Evolutionary conservation across 2,797 vertebrate genomes (phyloP), one percentile per base, ranked within the genome.

Genomic region (Danio tinwini): DNA sequence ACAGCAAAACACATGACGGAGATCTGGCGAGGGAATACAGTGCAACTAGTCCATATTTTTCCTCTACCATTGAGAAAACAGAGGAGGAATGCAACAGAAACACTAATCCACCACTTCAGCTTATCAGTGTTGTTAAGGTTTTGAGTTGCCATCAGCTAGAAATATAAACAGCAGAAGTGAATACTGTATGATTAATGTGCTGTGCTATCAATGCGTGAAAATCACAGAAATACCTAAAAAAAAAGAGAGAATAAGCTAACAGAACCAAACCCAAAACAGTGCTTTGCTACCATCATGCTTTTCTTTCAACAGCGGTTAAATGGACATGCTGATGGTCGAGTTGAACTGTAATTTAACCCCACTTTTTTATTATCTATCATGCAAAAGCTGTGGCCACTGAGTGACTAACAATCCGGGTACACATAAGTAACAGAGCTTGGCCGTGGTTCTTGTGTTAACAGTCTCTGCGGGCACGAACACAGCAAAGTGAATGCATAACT

Each of bases 121-220:
- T 21, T 17, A 58, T 29, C 68, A 29, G 16, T 82, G 67, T 84
- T 82, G 50, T 83, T 74, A 45, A 14, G 73, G 42, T 53, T 74
- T 62, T 16, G 71, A n/a, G 50, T 50, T 85, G 81, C 83, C 85
- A 71, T 83, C 85, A 72, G 72, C 65, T 21, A 29, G 74, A 55
- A 76, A 71, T 65, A 61, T 69, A 80, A 50, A 42, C 72, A 81
- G 65, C 71, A 80, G 47, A 82, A 63, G 42, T 72, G 77, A 45
- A 76, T 55, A 47, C 61, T 62, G 37, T 68, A 29, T 81, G 79
- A 83, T 83, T 82, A 80, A 80, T 85, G 83, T 52, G 44, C 50
- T 52, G 19, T 29, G 71, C 68, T 71, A 68, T 62, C 9, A 9
- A 45, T 9, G 49, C 50, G 73, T 42, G 17, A 77, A 59, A 68